A percentile compares a stretch with the other conserved stretches of the same genome.
Evolutionary conservation across 2,888 invertebrate genomes (phyloP).

Genomic region (Hipparchia semele): DNA sequence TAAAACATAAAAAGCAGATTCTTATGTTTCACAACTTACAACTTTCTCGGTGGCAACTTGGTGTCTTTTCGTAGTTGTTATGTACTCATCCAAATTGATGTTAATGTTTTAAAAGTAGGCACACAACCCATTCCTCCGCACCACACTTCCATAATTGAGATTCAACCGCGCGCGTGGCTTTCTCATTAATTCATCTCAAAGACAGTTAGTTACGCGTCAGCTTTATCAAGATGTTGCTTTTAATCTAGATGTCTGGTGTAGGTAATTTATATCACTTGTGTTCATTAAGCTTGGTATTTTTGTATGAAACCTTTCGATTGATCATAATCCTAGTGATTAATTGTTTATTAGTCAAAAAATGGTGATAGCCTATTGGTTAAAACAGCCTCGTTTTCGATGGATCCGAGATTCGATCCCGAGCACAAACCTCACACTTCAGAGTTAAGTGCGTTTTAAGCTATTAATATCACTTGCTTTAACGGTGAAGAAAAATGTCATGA

Average conservation of each 20-base stretch:
- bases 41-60: too few species aligned
- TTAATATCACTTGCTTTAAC: too few species aligned
- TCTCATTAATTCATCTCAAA: slow-evolving; percentile 25
- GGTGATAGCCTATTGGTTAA: too few species aligned
- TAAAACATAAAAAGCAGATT: too few species aligned
- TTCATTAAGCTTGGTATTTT: slow-evolving; percentile 3
- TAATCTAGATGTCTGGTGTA: slow-evolving; percentile 9
- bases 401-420: too few species aligned
- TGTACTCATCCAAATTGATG: neutral
- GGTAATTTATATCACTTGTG: slow-evolving; percentile 12
- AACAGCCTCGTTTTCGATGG: too few species aligned
- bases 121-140: neutral
- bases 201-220: slow-evolving; percentile 13
- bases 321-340: neutral
- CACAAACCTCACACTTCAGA: too few species aligned
- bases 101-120: neutral
- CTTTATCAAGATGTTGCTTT: slow-evolving; percentile 24
- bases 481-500: too few species aligned
- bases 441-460: too few species aligned
- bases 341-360: neutral
- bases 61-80: neutral
- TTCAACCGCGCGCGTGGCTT: slow-evolving; percentile 19
- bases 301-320: slow-evolving; percentile 5
- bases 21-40: too few species aligned
- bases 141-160: slow-evolving; percentile 16